Conservation (phyloP, 2,888 invertebrate species). For the Sicus ferrugineus region DNA sequence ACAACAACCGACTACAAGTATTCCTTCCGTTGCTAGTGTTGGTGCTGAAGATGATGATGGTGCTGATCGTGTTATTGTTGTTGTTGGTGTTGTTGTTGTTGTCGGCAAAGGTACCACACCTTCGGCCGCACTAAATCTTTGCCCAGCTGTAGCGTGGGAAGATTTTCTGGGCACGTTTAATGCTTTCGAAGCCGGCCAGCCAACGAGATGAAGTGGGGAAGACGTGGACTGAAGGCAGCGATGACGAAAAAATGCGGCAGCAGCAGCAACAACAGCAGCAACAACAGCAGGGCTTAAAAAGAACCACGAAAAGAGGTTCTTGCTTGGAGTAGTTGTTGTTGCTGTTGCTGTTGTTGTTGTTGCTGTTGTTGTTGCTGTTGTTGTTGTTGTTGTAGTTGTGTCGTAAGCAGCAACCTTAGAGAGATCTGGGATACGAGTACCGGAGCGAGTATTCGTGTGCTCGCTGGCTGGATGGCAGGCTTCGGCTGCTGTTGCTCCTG, state of each 20-base stretch:
- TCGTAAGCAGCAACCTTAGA: constrained; percentile 7
- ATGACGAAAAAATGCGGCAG: constrained; percentile 15
- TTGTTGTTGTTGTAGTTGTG: constrained; percentile 23
- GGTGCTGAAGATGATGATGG: neutral
- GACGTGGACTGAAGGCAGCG: neutral
- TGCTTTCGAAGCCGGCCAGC: constrained; percentile 9
- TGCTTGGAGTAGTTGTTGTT: neutral
- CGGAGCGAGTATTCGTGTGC: constrained; percentile 1
- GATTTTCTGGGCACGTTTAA: constrained; percentile 52
- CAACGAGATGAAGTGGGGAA: constrained; percentile 22
- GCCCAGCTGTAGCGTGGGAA: constrained; percentile 61
- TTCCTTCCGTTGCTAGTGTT: neutral
- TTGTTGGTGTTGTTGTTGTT: constrained; percentile 14
- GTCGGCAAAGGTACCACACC: constrained; percentile 29
- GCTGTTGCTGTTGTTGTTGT: constrained; percentile 4
- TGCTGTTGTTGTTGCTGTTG: neutral
- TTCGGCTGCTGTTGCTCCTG: neutral
- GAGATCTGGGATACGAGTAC: constrained; percentile 5
- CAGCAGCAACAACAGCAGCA: constrained; percentile 17
- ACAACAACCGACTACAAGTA: neutral
- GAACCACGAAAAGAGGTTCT: constrained; percentile 35
- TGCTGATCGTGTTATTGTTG: constrained; percentile 10
- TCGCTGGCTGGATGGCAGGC: constrained; percentile 6
- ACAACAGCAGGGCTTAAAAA: constrained; percentile 34
- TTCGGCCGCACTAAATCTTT: constrained; percentile 36